Percentiles rank a stretch among this genome's conserved stretches.
Conservation (phyloP, 2,888 invertebrate species). For the Chromoteleia sp. region DNA sequence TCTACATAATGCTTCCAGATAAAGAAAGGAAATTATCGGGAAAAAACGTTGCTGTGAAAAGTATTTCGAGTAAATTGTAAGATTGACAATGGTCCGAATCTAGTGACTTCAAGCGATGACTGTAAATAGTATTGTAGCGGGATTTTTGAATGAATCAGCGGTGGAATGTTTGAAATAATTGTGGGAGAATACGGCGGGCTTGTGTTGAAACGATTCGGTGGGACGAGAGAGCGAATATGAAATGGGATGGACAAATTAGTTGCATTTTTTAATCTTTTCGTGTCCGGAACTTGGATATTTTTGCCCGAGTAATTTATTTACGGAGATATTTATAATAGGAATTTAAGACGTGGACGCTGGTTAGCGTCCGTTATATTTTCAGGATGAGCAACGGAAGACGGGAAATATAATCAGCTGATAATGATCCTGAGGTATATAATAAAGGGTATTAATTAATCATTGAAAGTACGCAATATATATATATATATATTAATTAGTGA, state of each 20-base stretch:
- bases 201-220: conserved; percentile 7
- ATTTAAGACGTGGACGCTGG: too few relatives aligned
- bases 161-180: conserved; percentile 52
- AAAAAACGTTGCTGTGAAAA: conserved; percentile 18
- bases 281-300: not conserved
- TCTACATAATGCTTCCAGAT: conserved; percentile 3
- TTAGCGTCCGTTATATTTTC: too few relatives aligned
- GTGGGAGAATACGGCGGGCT: conserved; percentile 24
- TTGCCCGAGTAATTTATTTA: not conserved
- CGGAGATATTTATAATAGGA: too few relatives aligned
- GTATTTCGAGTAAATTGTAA: conserved; percentile 44
- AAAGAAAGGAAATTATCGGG: conserved; percentile 1
- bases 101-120: conserved; percentile 53
- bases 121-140: conserved; percentile 47
- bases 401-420: too few relatives aligned
- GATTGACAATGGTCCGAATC: conserved; percentile 45
- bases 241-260: conserved; percentile 30
- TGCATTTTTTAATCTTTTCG: conserved; percentile 21
- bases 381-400: too few relatives aligned
- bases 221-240: conserved; percentile 30
- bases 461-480: too few relatives aligned
- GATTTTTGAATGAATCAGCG: conserved; percentile 41
- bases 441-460: too few relatives aligned
- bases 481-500: too few relatives aligned
- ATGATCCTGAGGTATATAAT: too few relatives aligned